Conservation (phyloP, 2,888 invertebrate species). For the Thera obeliscata region DNA sequence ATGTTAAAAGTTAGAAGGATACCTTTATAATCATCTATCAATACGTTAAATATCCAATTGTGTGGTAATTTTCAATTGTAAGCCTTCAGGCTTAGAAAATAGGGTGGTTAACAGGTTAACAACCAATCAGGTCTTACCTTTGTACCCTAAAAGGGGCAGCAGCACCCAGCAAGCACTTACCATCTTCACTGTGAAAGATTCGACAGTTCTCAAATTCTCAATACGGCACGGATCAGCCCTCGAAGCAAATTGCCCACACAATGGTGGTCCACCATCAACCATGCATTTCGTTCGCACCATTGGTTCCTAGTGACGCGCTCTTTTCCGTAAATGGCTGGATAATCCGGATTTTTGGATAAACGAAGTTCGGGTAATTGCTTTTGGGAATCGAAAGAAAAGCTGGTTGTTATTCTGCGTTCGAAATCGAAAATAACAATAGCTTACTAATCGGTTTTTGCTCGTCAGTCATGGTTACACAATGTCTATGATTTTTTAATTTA, state of each 20-base stretch:
- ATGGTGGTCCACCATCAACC: conserved; percentile 48
- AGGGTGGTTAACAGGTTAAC: too few species aligned
- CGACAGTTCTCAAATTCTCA: conserved; percentile 27
- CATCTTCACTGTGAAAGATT: conserved; percentile 19
- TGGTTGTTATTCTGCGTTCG: conserved; percentile 17
- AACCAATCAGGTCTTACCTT: not conserved
- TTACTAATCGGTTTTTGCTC: conserved; percentile 8
- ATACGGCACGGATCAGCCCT: conserved; percentile 33
- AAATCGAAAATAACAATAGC: conserved; percentile 9
- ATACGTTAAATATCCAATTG: not conserved
- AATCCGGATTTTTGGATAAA: conserved; percentile 25
- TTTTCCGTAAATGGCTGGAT: conserved; percentile 25
- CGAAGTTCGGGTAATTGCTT: conserved; percentile 27
- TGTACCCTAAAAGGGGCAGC: conserved; percentile 5
- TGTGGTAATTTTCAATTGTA: not conserved
- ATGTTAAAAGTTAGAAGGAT: too few species aligned
- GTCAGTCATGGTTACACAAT: not conserved
- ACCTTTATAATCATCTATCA: not conserved
- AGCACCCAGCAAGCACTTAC: conserved; percentile 11
- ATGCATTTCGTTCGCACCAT: conserved; percentile 49
- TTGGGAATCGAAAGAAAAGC: conserved; percentile 32
- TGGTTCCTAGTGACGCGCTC: conserved; percentile 44
- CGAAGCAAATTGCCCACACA: conserved; percentile 51
- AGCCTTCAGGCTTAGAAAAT: not conserved
- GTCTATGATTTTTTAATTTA: too few species aligned